Base-by-base conservation (phyloP, 2,113 vertebrate species). In the Columba livia region DNA sequence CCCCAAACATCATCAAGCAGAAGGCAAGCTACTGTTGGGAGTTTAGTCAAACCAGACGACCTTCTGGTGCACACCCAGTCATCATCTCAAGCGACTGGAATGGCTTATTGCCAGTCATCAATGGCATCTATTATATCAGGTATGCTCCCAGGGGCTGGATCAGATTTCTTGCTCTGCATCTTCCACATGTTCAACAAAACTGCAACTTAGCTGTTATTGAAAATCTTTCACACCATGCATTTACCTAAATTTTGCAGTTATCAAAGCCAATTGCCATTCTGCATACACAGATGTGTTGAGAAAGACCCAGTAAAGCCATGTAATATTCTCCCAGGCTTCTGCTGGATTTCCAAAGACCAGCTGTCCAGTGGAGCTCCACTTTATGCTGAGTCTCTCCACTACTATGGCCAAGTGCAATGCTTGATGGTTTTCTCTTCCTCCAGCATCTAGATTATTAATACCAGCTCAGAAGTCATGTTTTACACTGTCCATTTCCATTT, bases 171-270 rank as follows among this genome's bases (percentile, higher is more conserved):
- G 15, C 20, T 58, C 71, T 71, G 31, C 47, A 31, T 50, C 25
- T 13, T 60, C 51, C 71, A 15, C 16, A 9, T 1, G 4, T 17
- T 11, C n/a, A 65, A 11, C 8, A n/a, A 54, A 67, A 56, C 6
- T 56, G 29, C n/a, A 64, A 4, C 20, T 75, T 64, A 57, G 8
- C 28, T 79, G 12, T 61, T 12, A 13, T 9, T 31, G 25, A 6
- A 58, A 77, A 28, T 34, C 54, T 79, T 69, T 13, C 5, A 19
- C 0, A 0, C 15, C 24, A 28, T 10, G 3, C 7, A 13, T 48
- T 60, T 67, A 23, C 56, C 28, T 79, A 56, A 56, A 79, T 9
- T 71, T 48, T 56, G 19, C 31, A 56, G 14, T 36, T 79, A 18
- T 9, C 21, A 60, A 66, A 66, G 29, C 8, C 15, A 73, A 23